Base-by-base conservation (phyloP, 1,140 invertebrate species). In the Charaxes varanes region DNA sequence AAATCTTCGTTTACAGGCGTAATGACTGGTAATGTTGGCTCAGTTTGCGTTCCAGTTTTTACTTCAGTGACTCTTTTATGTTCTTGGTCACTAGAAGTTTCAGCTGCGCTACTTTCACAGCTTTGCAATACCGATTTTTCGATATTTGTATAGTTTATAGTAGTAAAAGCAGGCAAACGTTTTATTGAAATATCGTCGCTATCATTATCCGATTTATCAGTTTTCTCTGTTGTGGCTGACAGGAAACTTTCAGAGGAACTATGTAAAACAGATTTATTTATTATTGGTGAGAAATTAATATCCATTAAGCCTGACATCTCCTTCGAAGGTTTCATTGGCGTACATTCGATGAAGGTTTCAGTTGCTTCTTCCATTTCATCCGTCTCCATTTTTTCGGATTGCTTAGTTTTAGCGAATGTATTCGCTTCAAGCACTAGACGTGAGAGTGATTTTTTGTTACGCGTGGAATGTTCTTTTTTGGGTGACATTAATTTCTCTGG, bases 371-470 rank as follows among this genome's bases (percentile, higher is more conserved):
- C 56, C 6, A 19, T 11, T 3, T 16, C 15, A 22, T 70, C 61
- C 0, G 27, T 30, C 6, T 66, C 65, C 17, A 52, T 40, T 44
- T 53, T 55, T 11, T 67, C 61, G 2, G 19, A 12, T 5, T 65
- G 57, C 42, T 71, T 79, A 0, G 66, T 56, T 68, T 74, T 81
- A 4, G 74, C 60, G 22, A 80, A 76, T 0, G 71, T 44, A 36
- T 80, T 85, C 4, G 70, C 62, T 67, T 85, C 82, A 15, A 85
- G 34, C 5, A 83, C 82, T 3, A 73, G 52, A 55, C 82, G 50
- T 0, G 72, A 72, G 8, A 85, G 61, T 0, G 82, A 68, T 53
- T 72, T 82, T 33, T 69, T 79, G 38, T 34, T 41, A 42, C 52
- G 62, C 14, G 38, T 40, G 3, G 61, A 34, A 2, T 36, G 49